Evolutionary conservation across 2,888 invertebrate genomes (phyloP).

Genomic region (Callosobruchus maculatus): DNA sequence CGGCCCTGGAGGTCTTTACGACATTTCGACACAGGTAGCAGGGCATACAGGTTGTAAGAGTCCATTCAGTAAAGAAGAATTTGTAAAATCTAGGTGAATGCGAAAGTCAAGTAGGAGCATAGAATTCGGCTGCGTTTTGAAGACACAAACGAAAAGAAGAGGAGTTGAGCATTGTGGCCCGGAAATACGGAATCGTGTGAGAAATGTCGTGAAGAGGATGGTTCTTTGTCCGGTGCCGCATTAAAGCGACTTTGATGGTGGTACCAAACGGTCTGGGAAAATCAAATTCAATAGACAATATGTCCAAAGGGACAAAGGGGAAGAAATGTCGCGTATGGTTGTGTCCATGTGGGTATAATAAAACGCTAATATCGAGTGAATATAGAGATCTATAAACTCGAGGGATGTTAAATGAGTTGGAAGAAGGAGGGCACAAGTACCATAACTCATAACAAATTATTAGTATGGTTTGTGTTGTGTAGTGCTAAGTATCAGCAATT

Average conservation of each 20-base stretch:
- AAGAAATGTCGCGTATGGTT: background rate
- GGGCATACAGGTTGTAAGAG: background rate
- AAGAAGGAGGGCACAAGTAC: too few species aligned
- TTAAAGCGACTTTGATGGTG: background rate
- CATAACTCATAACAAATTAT: too few species aligned
- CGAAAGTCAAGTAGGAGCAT: slow-evolving; percentile 28
- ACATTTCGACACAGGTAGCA: background rate
- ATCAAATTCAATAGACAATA: background rate
- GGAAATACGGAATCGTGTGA: background rate
- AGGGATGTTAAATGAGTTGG: too few species aligned
- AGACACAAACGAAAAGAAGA: background rate
- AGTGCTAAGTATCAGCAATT: too few species aligned
- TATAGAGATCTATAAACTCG: too few species aligned
- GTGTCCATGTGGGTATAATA: background rate
- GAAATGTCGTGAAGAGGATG: background rate
- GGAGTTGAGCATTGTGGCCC: background rate
- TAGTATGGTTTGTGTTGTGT: too few species aligned
- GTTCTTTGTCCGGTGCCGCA: background rate
- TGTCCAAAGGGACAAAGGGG: background rate
- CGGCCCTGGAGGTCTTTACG: background rate
- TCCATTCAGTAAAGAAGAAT: background rate
- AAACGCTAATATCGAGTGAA: background rate
- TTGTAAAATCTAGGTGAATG: slow-evolving; percentile 1
- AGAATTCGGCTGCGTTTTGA: slow-evolving; percentile 19
- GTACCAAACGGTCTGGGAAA: background rate